These are phyloP conservation scores for Chelon labrosus DNA, from an alignment of 2,797 vertebrate genomes.

Conservation along the genomic window DNA sequence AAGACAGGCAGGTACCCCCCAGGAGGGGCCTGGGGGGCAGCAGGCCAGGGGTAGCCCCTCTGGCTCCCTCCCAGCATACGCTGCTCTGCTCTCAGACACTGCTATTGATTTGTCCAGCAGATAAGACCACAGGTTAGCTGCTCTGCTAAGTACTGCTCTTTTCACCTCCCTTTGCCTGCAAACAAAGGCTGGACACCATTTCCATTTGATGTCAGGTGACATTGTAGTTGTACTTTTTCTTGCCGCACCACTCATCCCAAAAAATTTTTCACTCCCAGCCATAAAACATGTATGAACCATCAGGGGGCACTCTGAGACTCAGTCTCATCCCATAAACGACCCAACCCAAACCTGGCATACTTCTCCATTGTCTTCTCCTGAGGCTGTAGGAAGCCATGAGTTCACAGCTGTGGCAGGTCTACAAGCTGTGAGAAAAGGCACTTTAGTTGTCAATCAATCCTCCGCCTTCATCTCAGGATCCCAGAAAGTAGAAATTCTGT, in stretches of 20 bases:
- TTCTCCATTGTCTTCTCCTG: constrained; percentile 48
- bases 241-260: neutral
- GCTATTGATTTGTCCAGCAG: constrained; percentile 93
- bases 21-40: constrained; percentile 83
- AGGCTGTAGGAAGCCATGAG: constrained; percentile 45
- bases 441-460: constrained; percentile 69
- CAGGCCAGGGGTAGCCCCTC: constrained; percentile 85
- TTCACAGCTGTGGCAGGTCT: constrained; percentile 46
- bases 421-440: constrained; percentile 60
- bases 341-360: constrained; percentile 47
- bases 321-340: constrained; percentile 28
- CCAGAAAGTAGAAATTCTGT: constrained; percentile 56
- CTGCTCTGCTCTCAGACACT: constrained; percentile 89
- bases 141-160: constrained; percentile 88
- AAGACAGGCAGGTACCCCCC: constrained; percentile 79
- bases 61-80: constrained; percentile 80
- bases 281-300: constrained; percentile 57
- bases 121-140: constrained; percentile 86
- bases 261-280: constrained; percentile 22
- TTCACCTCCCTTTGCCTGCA: constrained; percentile 65
- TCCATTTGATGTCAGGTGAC: constrained; percentile 55
- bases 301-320: constrained; percentile 68
- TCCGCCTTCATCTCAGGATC: constrained; percentile 54
- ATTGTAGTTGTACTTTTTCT: constrained; percentile 27
- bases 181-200: constrained; percentile 60